phyloP scores from a whole-genome alignment of 2,113 vertebrate genomes.

The Beaufortia kweichowensis region DNA sequence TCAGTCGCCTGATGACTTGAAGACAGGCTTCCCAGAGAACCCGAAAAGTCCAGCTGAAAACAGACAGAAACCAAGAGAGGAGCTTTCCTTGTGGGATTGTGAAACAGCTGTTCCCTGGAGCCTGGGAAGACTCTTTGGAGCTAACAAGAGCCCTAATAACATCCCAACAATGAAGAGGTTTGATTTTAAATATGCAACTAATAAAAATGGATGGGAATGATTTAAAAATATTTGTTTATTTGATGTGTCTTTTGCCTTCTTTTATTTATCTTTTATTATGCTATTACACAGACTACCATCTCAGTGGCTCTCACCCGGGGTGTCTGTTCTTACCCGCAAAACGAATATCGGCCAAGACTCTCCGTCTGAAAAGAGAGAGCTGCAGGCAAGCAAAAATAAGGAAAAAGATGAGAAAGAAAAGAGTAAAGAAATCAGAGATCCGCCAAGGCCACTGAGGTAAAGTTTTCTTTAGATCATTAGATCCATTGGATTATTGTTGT shows the following conservation, averaged over 20 bases:
- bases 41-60: background rate
- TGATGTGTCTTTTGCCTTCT: background rate
- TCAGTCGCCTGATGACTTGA: background rate
- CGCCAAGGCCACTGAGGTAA: slow-evolving; percentile 71
- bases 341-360: slow-evolving; percentile 61
- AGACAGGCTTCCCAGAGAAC: slow-evolving; percentile 7
- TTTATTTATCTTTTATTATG: background rate
- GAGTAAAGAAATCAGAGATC: slow-evolving; percentile 60
- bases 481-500: background rate
- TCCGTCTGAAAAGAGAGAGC: slow-evolving; percentile 54
- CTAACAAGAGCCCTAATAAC: slow-evolving; percentile 66
- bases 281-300: slow-evolving; percentile 81
- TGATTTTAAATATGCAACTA: slow-evolving; percentile 30
- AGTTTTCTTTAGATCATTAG: background rate
- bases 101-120: slow-evolving; percentile 67
- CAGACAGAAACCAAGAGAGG: slow-evolving; percentile 29
- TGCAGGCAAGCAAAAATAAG: slow-evolving; percentile 45
- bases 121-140: slow-evolving; percentile 88
- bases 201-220: no score
- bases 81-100: slow-evolving; percentile 44
- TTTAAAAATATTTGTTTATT: no score
- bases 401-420: slow-evolving; percentile 51
- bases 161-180: slow-evolving; percentile 64
- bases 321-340: slow-evolving; percentile 74
- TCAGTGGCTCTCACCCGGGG: slow-evolving; percentile 84